These are phyloP conservation scores for Fissipunctia ypsillon DNA, from an alignment of 2,888 invertebrate species.

Conservation along the genomic window DNA sequence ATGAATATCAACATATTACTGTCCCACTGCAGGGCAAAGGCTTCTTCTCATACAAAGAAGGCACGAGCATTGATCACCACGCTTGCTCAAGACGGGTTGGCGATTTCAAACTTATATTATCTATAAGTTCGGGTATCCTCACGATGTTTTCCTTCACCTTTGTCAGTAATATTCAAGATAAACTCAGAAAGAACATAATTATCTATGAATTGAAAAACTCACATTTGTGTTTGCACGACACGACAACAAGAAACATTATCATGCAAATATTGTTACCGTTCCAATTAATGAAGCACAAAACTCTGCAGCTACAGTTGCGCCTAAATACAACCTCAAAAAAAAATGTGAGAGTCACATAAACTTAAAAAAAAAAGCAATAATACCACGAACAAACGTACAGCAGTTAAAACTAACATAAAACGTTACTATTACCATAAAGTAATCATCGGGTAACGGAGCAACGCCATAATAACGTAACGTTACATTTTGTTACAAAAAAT, in stretches of 20 bases:
- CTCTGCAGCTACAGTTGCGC: conserved; percentile 1
- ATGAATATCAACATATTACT: no score
- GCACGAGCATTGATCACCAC: no score
- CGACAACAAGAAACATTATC: not conserved
- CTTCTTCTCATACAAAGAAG: no score
- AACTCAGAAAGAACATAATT: no score
- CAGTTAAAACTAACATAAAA: conserved; percentile 60
- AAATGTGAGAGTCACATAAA: conserved; percentile 27
- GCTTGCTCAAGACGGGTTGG: no score
- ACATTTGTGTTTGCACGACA: no score
- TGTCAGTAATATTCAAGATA: no score
- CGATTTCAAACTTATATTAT: no score
- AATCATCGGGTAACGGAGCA: conserved; percentile 76
- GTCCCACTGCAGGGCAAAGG: no score
- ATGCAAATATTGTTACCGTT: conserved; percentile 6
- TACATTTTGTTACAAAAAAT: conserved; percentile 78
- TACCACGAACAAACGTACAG: conserved; percentile 32
- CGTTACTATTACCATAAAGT: conserved; percentile 71
- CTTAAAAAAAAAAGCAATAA: conserved; percentile 38
- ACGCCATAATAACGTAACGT: conserved; percentile 69
- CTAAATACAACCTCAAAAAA: conserved; percentile 17
- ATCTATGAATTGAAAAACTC: no score
- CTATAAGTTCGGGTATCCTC: no score
- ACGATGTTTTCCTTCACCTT: no score
- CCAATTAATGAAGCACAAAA: not conserved